Conservation (phyloP, 2,888 invertebrate species). For the Scaptomyza caliginosa region DNA sequence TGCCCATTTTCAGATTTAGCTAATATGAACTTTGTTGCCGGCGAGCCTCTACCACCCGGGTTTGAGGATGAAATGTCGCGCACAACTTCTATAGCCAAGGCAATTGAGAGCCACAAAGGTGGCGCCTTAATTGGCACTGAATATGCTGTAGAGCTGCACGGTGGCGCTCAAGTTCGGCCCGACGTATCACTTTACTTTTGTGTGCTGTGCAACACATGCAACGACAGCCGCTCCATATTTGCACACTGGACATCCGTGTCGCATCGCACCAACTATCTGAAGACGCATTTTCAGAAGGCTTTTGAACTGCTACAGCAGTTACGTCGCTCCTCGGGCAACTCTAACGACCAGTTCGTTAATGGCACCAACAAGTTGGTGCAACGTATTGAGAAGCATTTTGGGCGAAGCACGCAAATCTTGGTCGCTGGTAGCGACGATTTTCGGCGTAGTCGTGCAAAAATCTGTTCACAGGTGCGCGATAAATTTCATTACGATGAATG, state of each 20-base stretch:
- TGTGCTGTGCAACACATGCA: slow-evolving; percentile 91
- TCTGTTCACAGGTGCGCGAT: slow-evolving; percentile 88
- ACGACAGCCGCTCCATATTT: slow-evolving; percentile 91
- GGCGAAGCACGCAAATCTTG: slow-evolving; percentile 87
- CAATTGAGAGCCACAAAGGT: slow-evolving; percentile 84
- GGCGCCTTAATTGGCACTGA: slow-evolving; percentile 89
- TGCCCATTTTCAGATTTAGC: slow-evolving; percentile 23
- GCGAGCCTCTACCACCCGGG: slow-evolving; percentile 89
- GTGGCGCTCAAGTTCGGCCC: slow-evolving; percentile 88
- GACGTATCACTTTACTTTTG: slow-evolving; percentile 91
- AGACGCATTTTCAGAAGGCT: slow-evolving; percentile 85
- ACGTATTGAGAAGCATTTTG: slow-evolving; percentile 90
- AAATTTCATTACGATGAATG: slow-evolving; percentile 88
- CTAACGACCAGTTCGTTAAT: slow-evolving; percentile 9
- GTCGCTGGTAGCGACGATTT: slow-evolving; percentile 89
- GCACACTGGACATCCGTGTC: slow-evolving; percentile 91
- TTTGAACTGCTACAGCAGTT: slow-evolving; percentile 83
- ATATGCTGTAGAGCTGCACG: slow-evolving; percentile 90
- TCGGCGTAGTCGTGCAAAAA: slow-evolving; percentile 87
- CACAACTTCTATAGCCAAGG: slow-evolving; percentile 85
- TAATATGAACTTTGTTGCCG: slow-evolving; percentile 85
- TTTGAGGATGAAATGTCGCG: slow-evolving; percentile 87
- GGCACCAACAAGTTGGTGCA: slow-evolving; percentile 84
- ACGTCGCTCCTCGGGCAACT: slow-evolving; percentile 26
- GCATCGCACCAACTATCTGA: slow-evolving; percentile 89